phyloP scores from a whole-genome alignment of 2,113 vertebrate genomes.

The Heterotis niloticus region DNA sequence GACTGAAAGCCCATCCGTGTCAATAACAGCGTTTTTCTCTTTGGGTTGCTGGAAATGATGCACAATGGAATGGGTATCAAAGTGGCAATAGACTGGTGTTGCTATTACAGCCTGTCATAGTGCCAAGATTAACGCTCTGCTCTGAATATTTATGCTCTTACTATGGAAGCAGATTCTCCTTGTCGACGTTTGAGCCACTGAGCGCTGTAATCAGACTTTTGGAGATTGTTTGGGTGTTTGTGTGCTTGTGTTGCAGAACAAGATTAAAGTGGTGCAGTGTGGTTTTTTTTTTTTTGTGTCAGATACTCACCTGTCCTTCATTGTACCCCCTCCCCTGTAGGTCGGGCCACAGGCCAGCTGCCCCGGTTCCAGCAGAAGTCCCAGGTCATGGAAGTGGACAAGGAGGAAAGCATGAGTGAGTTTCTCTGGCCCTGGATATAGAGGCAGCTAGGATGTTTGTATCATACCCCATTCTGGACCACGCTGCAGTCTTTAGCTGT shows the following conservation, averaged over 20 bases:
- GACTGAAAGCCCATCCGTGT: conserved; percentile 53
- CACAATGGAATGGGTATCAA: conserved; percentile 67
- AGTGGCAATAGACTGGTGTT: conserved; percentile 65
- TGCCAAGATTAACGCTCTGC: conserved; percentile 55
- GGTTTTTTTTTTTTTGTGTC: background rate
- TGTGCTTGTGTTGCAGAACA: background rate
- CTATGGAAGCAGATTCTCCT: conserved; percentile 22
- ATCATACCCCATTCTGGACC: too few relatives aligned
- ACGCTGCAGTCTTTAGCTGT: too few relatives aligned
- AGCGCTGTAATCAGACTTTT: too few relatives aligned
- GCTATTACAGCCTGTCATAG: conserved; percentile 64
- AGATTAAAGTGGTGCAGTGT: background rate
- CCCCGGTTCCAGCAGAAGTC: conserved; percentile 54
- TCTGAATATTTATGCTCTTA: conserved; percentile 66
- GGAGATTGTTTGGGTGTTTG: background rate
- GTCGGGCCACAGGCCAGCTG: conserved; percentile 48
- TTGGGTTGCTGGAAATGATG: conserved; percentile 57
- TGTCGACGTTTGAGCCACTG: too few relatives aligned
- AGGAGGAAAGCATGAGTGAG: conserved; percentile 81
- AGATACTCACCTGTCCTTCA: background rate
- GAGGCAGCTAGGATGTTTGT: too few relatives aligned
- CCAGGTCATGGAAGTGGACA: conserved; percentile 66
- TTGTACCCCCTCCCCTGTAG: conserved; percentile 55
- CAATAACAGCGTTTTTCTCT: conserved; percentile 57
- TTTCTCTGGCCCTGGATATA: conserved; percentile 9